Evolutionary conservation across 2,113 vertebrate genomes (phyloP).

Genomic region (Cyphomyrus discorhynchus): DNA sequence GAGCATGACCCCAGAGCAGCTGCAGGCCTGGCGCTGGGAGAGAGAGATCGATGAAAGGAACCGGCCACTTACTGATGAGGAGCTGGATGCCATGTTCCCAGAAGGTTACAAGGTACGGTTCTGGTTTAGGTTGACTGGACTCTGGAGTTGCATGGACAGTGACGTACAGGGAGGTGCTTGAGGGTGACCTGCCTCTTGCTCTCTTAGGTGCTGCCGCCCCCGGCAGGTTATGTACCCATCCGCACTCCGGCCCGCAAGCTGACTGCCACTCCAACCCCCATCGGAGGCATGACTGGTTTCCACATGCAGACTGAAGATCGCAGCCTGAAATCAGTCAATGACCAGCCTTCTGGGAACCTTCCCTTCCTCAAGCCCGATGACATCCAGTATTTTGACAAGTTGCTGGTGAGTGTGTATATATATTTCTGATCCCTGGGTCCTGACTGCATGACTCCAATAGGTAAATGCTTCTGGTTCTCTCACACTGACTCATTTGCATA

Average conservation of each 20-base stretch:
- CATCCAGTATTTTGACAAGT: constrained; percentile 97
- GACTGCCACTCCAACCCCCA: constrained; percentile 90
- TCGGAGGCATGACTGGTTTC: constrained; percentile 96
- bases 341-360: constrained; percentile 95
- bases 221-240: constrained; percentile 95
- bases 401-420: constrained; percentile 67
- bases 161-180: not conserved
- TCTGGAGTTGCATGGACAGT: not conserved
- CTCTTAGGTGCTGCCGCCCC: constrained; percentile 83
- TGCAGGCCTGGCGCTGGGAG: constrained; percentile 98
- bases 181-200: not conserved
- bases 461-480: not conserved
- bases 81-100: constrained; percentile 97
- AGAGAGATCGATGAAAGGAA: constrained; percentile 96
- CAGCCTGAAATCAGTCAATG: constrained; percentile 90
- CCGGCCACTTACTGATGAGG: constrained; percentile 91
- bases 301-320: constrained; percentile 96
- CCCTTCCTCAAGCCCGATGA: constrained; percentile 98
- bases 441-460: not conserved
- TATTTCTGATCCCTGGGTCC: not conserved
- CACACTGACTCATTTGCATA: not conserved
- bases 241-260: constrained; percentile 94
- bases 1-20: constrained; percentile 98
- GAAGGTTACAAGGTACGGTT: constrained; percentile 88
- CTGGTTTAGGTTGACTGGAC: not conserved